A percentile compares a stretch with the other conserved stretches of the same genome.
phyloP scores from a whole-genome alignment of 2,797 vertebrate species.

The Acanthornis magna region DNA sequence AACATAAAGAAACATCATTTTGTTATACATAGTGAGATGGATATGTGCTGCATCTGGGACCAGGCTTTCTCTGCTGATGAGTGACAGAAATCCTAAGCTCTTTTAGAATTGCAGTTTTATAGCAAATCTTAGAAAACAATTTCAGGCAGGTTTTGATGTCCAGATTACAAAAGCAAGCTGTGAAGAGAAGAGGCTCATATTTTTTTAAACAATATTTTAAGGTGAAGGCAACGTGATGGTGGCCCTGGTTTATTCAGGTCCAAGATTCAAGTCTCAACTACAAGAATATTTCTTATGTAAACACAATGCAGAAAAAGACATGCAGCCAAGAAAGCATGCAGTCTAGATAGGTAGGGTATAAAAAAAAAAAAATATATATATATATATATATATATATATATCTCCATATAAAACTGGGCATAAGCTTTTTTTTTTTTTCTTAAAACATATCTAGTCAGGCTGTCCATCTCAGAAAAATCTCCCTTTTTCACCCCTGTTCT shows the following conservation, averaged over 20 bases:
- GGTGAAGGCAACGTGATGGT: background rate
- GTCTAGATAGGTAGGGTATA: background rate
- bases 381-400: no score
- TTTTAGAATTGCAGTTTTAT: background rate
- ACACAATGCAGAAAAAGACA: background rate
- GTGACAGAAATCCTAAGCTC: background rate
- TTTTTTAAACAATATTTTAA: background rate
- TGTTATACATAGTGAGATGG: background rate
- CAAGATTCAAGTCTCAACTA: background rate
- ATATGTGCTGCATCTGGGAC: background rate
- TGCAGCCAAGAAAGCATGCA: background rate
- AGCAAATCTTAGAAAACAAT: background rate
- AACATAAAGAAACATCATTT: background rate
- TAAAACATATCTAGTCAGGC: background rate
- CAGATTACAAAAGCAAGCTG: background rate
- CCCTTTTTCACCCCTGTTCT: background rate
- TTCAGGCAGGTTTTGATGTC: conserved; percentile 5
- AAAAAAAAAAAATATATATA: background rate
- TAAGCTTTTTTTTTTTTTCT: background rate
- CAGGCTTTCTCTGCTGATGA: background rate
- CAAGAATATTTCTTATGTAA: background rate
- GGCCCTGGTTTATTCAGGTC: background rate
- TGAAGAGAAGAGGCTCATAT: background rate
- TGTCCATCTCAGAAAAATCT: background rate
- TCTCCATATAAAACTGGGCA: background rate